These are phyloP conservation scores for Pterostichus madidus DNA, from an alignment of 2,888 invertebrate species.

Conservation along the genomic window DNA sequence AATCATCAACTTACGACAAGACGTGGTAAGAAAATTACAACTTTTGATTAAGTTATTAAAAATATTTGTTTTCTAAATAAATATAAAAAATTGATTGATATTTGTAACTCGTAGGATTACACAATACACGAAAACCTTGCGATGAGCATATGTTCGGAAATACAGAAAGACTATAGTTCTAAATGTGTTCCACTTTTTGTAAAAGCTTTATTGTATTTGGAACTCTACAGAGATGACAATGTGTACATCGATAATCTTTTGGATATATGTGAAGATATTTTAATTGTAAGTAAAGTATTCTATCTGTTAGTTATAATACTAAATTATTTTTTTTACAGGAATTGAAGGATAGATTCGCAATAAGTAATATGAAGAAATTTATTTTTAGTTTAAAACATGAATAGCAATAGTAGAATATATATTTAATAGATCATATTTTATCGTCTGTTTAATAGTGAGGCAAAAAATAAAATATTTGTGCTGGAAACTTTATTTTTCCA, in stretches of 20 bases:
- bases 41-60: not conserved
- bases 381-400: constrained; percentile 52
- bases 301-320: not conserved
- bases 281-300: constrained; percentile 35
- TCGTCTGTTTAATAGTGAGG: not conserved
- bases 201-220: constrained; percentile 39
- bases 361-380: constrained; percentile 35
- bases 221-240: constrained; percentile 38
- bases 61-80: not conserved
- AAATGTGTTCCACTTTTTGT: constrained; percentile 1
- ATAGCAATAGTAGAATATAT: constrained; percentile 25
- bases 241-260: constrained; percentile 34
- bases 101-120: constrained; percentile 1
- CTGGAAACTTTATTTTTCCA: constrained; percentile 10
- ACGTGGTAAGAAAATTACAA: constrained; percentile 5
- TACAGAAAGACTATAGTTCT: constrained; percentile 25
- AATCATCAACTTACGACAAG: constrained; percentile 30
- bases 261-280: constrained; percentile 50
- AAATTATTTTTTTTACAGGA: constrained; percentile 48
- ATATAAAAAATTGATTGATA: too few species aligned
- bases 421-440: not conserved
- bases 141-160: constrained; percentile 39
- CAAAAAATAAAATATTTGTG: not conserved
- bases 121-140: constrained; percentile 51
- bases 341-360: not conserved